phyloP scores from a whole-genome alignment of 2,888 invertebrate species.

The Epistrophella euchroma region DNA sequence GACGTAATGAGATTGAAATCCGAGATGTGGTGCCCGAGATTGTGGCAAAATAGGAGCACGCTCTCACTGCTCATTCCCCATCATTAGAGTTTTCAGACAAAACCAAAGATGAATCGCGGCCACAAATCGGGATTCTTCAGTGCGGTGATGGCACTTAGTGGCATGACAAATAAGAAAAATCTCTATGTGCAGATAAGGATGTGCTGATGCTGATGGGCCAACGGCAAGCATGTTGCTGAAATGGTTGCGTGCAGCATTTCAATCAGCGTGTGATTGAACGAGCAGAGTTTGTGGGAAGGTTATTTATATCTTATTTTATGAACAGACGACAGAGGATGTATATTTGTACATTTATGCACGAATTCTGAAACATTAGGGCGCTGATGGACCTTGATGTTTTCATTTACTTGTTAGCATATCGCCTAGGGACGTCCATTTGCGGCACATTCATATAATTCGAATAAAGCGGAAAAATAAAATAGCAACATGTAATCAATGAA shows the following conservation, averaged over 20 bases:
- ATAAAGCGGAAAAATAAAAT: conserved; percentile 5
- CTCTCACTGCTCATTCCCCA: conserved; percentile 45
- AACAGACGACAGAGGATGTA: background rate
- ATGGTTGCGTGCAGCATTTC: conserved; percentile 70
- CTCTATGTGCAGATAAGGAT: conserved; percentile 57
- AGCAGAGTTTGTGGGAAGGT: conserved; percentile 65
- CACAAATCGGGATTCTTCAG: conserved; percentile 20
- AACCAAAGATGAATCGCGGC: conserved; percentile 25
- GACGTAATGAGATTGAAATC: conserved; percentile 63
- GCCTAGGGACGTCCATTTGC: conserved; percentile 37
- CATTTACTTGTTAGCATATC: conserved; percentile 43
- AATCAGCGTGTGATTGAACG: conserved; percentile 72
- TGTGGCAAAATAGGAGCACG: conserved; percentile 44
- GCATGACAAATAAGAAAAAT: conserved; percentile 70
- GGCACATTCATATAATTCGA: conserved; percentile 6
- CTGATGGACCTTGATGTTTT: conserved; percentile 45
- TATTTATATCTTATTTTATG: conserved; percentile 62
- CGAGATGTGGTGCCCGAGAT: conserved; percentile 41
- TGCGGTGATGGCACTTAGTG: conserved; percentile 46
- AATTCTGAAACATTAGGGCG: conserved; percentile 33
- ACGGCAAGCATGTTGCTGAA: conserved; percentile 53
- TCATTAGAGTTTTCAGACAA: conserved; percentile 40
- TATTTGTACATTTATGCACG: conserved; percentile 25
- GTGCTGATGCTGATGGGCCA: conserved; percentile 50
- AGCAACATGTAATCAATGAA: conserved; percentile 2